Base-by-base conservation (phyloP, 2,797 vertebrate genomes). In the Botia almorhae region DNA sequence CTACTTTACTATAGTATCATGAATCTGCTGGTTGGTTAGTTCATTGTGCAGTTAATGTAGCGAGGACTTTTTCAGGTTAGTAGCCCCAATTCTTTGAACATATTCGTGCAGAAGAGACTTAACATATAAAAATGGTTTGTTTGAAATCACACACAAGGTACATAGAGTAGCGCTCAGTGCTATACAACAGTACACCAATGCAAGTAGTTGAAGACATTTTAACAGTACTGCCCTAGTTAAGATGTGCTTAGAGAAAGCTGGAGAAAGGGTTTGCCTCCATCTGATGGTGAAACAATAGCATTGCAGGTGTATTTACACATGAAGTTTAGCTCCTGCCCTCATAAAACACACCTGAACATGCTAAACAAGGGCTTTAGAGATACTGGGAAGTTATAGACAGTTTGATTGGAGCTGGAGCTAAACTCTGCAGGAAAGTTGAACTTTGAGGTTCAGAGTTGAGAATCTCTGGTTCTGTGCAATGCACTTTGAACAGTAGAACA, bases 231-330 rank as follows among this genome's bases (percentile, higher is more conserved):
- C 56, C 51, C 7, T n/a, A 26, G 2, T 2, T 13, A 10, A 67
- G 12, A 48, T 14, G 8, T 39, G 4, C 7, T 61, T 26, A 26
- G 23, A 26, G 23, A 26, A 26, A 10, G 4, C 16, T 29, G 10
- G 7, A 71, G 26, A 21, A 29, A 16, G 10, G 14, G 51, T 48
- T 43, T 71, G 26, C 36, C 53, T 11, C 71, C 80, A 81, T 84
- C 76, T 56, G 48, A 36, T 67, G 80, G 76, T 53, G 21, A 67
- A 67, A 58, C 26, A 26, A 13, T 23, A n/a, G 10, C 23, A 81
- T 10, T 74, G 14, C 56, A 64, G 5, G 12, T 56, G 5, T 2
- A 23, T 70, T 21, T 19, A 19, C 16, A 23, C 33, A 23, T 33
- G 33, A 3, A 33, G 33, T 33, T 33, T 33, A 33, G 33, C 4